phyloP scores from a whole-genome alignment of 2,797 vertebrate species.

The Apogon hyalosoma region DNA sequence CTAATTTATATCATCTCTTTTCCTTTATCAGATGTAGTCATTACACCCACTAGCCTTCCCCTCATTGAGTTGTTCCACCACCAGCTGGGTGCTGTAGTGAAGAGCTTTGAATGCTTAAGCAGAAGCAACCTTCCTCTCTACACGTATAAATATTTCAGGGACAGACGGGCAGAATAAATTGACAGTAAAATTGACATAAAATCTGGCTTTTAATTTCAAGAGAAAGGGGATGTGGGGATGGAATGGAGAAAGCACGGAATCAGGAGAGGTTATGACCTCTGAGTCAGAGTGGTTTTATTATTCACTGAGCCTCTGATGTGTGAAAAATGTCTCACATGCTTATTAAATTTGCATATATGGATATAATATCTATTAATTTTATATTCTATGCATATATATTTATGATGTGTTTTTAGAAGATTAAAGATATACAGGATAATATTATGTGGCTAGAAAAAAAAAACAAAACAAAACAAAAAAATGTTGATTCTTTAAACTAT shows the following conservation, averaged over 20 bases:
- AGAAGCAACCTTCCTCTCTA: conserved; percentile 73
- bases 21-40: conserved; percentile 74
- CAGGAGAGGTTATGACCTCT: conserved; percentile 60
- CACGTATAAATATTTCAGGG: conserved; percentile 84
- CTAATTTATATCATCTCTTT: conserved; percentile 73
- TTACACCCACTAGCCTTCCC: conserved; percentile 68
- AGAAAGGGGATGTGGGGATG: conserved; percentile 65
- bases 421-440: too few relatives aligned
- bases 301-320: conserved; percentile 55
- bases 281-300: conserved; percentile 52
- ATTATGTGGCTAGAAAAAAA: too few relatives aligned
- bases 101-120: conserved; percentile 71
- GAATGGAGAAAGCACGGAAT: conserved; percentile 53
- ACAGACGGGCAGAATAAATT: conserved; percentile 82
- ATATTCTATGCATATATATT: background rate
- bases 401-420: too few relatives aligned
- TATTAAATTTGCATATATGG: conserved; percentile 31
- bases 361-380: background rate
- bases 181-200: conserved; percentile 83
- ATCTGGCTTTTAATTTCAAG: conserved; percentile 82
- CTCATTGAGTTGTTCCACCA: conserved; percentile 73
- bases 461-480: too few relatives aligned
- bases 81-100: conserved; percentile 72
- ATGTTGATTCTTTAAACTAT: too few relatives aligned
- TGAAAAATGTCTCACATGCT: conserved; percentile 34